Base-by-base conservation (phyloP, 2,888 invertebrate species). In the Oasisia sp. region DNA sequence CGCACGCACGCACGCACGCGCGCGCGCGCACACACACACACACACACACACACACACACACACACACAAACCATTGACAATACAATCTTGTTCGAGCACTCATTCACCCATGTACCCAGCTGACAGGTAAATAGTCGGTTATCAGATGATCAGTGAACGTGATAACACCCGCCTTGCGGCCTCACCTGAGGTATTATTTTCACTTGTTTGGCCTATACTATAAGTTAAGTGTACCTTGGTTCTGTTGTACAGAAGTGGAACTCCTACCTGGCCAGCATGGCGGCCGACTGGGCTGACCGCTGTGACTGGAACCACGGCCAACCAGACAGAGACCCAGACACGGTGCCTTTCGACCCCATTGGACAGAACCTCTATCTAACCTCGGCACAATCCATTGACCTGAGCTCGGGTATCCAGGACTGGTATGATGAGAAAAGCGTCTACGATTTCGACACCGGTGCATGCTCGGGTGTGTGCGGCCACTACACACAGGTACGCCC, bases 331-430 rank as follows among this genome's bases (percentile, higher is more conserved):
- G 45, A 74, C 27, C 27, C 32, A 32, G 2, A 14, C 32, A 89
- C 58, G 32, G 5, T 91, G 91, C 92, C 92, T 12, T 92, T 19
- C 89, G n/a, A n/a, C 32, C 27, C 4, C 5, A 32, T 92, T 14
- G 92, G 92, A 5, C 92, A 92, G 89, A 92, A 92, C 32, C 92
- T 92, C 44, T 92, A 58, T 44, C 32, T 92, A 3, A 92, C 92
- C 27, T 90, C 90, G 27, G 14, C 89, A 32, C 14, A 89, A 12
- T 19, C 27, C 32, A 74, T 92, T 32, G 32, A 5, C 7, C 14
- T 92, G 38, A 45, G 32, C 38, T 7, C n/a, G 14, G 91, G 90
- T 27, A 92, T 92, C 38, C 32, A 38, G 38, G 92, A 91, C 12
- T 92, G 92, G 92, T 92, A 74, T n/a, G 32, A 92, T 32, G 92